Base-by-base conservation (phyloP, 2,797 vertebrate species). In the Odontamblyopus rebecca region DNA sequence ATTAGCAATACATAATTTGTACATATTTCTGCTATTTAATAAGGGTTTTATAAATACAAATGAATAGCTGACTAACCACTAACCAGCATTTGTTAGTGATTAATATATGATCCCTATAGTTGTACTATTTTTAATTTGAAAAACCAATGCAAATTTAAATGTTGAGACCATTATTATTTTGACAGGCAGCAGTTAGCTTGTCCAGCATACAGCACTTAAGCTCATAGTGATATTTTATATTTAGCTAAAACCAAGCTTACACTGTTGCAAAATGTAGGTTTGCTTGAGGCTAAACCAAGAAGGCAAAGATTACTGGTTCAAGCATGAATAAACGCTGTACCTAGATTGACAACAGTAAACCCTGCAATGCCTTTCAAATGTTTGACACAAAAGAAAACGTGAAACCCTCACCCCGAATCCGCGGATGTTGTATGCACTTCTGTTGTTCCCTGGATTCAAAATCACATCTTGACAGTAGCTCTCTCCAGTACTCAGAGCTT, bases 401-500 rank as follows among this genome's bases (percentile, higher is more conserved):
- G 65, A 29, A 53, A 53, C 65, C 48, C 11, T 48, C 18, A 54
- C 27, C 50, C 50, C 48, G 53, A 67, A 30, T 41, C 48, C 48
- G 18, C 53, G 48, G 7, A 18, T 32, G 30, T 23, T 56, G 50
- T 35, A 35, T 57, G 12, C 18, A 18, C 29, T 30, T 54, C 18
- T 56, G 41, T 68, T 68, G 67, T 57, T 57, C 11, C 19, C 30
- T 38, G 67, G 67, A 57, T 35, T 29, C 19, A 54, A 35, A 67
- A 6, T 54, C 48, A 32, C 66, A 32, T 16, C 50, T 67, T 67
- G 66, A 35, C 53, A 57, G 67, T 32, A 23, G 32, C 32, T 9
- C 65, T n/a, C 27, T n/a, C 48, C 65, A 35, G 32, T 68, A 19
- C 56, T 68, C 67, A 57, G 51, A 68, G 53, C 67, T 53, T 68